phyloP scores from a whole-genome alignment of 2,113 vertebrate species.

The Paradisaea rubra region DNA sequence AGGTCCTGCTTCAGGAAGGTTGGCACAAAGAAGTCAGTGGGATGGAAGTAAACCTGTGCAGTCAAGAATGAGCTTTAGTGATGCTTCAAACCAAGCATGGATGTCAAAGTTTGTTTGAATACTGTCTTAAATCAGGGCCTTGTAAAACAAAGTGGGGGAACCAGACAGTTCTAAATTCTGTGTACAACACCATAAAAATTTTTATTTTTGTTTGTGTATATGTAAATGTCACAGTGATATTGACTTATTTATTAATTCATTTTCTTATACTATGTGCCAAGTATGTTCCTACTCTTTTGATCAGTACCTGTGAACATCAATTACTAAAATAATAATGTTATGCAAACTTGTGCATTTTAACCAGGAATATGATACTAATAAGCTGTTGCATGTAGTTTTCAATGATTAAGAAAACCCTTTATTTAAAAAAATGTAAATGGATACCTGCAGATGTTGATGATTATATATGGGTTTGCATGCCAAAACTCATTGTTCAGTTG shows the following conservation, averaged over 20 bases:
- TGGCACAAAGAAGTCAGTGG: not conserved
- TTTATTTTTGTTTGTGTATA: slow-evolving; percentile 30
- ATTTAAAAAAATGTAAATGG: slow-evolving; percentile 77
- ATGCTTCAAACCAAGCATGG: not conserved
- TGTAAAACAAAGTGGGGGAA: not conserved
- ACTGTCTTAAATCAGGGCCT: not conserved
- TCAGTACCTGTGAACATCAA: slow-evolving; percentile 8
- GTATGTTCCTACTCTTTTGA: slow-evolving; percentile 19
- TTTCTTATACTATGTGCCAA: not conserved
- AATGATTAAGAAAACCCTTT: slow-evolving; percentile 48
- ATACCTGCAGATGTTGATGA: slow-evolving; percentile 68
- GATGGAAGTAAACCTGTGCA: not conserved
- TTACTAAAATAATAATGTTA: slow-evolving; percentile 69
- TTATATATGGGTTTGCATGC: slow-evolving; percentile 81
- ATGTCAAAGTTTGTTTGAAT: not conserved
- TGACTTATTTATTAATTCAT: slow-evolving; percentile 46
- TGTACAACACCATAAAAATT: not conserved
- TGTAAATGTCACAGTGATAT: slow-evolving; percentile 30
- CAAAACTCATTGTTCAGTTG: slow-evolving; percentile 73
- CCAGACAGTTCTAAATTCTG: not conserved
- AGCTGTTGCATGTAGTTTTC: slow-evolving; percentile 76
- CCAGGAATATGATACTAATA: slow-evolving; percentile 66
- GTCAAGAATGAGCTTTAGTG: not conserved
- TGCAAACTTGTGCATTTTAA: slow-evolving; percentile 67
- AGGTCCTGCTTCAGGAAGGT: not conserved